Evolutionary conservation across 2,113 vertebrate genomes (phyloP).

Genomic region (Mirza zaza): DNA sequence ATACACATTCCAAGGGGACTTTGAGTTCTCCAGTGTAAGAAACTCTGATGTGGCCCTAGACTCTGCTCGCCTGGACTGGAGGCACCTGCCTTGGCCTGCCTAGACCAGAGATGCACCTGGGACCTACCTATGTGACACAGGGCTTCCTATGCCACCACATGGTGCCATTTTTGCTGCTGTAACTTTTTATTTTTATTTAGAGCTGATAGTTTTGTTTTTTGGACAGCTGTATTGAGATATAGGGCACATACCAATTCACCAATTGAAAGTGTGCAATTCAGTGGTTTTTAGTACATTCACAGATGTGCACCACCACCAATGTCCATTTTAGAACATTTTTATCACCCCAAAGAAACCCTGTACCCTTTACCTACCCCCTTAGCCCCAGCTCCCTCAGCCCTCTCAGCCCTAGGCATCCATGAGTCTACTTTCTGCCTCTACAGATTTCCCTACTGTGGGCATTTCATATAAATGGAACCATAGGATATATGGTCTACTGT

Average conservation of each 20-base stretch:
- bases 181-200: background rate
- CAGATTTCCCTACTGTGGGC: background rate
- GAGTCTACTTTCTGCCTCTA: background rate
- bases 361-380: too few species aligned
- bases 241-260: background rate
- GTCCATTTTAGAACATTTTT: background rate
- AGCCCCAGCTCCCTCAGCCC: background rate
- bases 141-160: accelerated
- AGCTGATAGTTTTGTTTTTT: background rate
- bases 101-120: background rate
- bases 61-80: background rate
- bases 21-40: background rate
- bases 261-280: background rate
- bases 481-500: background rate
- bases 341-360: background rate
- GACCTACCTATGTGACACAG: accelerated
- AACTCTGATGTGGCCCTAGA: background rate
- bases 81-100: background rate
- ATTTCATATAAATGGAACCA: background rate
- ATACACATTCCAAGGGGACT: background rate
- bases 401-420: background rate
- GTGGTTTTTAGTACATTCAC: background rate
- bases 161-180: background rate
- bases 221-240: background rate
- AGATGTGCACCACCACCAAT: background rate